Percentiles rank a stretch among this genome's conserved stretches.
These are phyloP conservation scores for Mustelus asterias DNA, from an alignment of 2,113 vertebrate genomes.

Conservation along the genomic window DNA sequence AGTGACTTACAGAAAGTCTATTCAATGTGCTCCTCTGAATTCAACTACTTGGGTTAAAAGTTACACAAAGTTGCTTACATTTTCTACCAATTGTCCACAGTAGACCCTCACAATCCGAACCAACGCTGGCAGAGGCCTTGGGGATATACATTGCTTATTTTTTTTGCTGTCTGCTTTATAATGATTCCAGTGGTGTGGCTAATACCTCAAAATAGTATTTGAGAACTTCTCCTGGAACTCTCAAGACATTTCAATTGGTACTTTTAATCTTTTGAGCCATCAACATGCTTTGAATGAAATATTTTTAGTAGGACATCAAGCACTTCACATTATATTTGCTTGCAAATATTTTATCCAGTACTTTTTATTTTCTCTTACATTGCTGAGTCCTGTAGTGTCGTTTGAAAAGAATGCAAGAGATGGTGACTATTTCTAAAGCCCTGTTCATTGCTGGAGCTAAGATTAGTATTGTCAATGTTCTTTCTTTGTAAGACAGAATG, in stretches of 20 bases:
- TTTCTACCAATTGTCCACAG: neutral
- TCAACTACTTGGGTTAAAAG: neutral
- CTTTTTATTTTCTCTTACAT: neutral
- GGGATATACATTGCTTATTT: neutral
- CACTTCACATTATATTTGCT: neutral
- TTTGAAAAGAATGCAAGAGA: neutral
- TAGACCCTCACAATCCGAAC: neutral
- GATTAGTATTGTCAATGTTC: neutral
- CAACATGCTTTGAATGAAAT: neutral
- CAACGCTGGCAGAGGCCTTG: neutral
- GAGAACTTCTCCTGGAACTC: neutral
- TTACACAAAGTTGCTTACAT: neutral
- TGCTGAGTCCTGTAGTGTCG: neutral
- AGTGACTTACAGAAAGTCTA: neutral
- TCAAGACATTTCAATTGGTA: neutral
- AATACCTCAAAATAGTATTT: neutral
- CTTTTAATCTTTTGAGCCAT: neutral
- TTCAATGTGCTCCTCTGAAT: neutral
- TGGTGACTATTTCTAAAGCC: neutral
- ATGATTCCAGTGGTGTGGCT: neutral
- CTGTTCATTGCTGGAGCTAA: neutral
- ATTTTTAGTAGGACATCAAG: neutral
- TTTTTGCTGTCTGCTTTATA: neutral
- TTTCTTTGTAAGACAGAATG: conserved; percentile 2
- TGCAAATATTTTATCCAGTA: neutral